A percentile compares a stretch with the other conserved stretches of the same genome.
phyloP scores from a whole-genome alignment of 2,888 invertebrate genomes.

The Cordilura impudica region DNA sequence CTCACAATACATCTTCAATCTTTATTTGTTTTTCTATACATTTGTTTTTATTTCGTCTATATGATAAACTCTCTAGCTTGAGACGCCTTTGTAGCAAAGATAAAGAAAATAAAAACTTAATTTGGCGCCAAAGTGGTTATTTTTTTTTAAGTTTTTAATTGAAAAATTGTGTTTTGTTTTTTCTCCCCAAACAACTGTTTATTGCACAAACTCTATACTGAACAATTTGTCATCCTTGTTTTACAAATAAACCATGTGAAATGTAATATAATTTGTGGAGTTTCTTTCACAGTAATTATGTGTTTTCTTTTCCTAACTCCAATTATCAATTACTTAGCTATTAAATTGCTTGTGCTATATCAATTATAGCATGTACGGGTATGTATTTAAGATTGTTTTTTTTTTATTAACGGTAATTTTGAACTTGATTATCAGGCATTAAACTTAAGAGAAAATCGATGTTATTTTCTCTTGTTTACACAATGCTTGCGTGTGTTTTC shows the following conservation, averaged over 20 bases:
- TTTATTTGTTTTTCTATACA: too few relatives aligned
- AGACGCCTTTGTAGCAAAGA: neutral
- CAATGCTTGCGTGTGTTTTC: constrained; percentile 5
- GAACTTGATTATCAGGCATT: constrained; percentile 21
- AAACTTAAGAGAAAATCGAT: neutral
- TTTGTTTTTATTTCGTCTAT: too few relatives aligned
- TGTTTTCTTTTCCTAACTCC: neutral
- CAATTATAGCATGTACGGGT: neutral
- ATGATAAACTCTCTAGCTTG: neutral
- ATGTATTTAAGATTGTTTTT: neutral
- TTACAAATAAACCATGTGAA: neutral
- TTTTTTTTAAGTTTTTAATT: neutral
- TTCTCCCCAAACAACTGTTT: neutral
- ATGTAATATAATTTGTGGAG: neutral
- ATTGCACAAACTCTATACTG: neutral
- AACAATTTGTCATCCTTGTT: constrained; percentile 16
- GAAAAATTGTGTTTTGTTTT: neutral
- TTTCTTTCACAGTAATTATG: neutral
- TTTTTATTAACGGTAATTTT: constrained; percentile 28
- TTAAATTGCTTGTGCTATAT: constrained; percentile 18
- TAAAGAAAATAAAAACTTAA: neutral
- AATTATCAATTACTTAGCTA: constrained; percentile 27
- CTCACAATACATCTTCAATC: neutral
- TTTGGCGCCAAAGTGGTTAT: neutral
- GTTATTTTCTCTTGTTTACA: neutral